Percentiles rank a stretch among this genome's conserved stretches.
These are phyloP conservation scores for Dufourea novaeangliae DNA, from an alignment of 1,140 invertebrate genomes.

Conservation along the genomic window DNA sequence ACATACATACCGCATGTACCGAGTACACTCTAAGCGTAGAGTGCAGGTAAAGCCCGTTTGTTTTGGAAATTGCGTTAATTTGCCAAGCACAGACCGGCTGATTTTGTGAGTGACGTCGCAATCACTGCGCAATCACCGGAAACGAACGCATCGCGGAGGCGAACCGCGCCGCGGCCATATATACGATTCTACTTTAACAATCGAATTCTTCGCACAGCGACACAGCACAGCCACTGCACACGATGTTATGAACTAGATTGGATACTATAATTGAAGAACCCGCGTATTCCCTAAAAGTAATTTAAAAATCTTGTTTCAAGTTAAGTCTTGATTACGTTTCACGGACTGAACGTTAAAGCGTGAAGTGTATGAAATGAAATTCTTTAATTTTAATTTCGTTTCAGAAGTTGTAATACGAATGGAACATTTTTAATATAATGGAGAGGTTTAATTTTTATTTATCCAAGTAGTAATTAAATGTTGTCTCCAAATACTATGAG, in stretches of 20 bases:
- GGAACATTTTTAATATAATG: too few relatives aligned
- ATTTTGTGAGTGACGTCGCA: constrained; percentile 78
- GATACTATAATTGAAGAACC: not conserved
- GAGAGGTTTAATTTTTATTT: too few relatives aligned
- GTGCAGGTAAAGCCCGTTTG: constrained; percentile 70
- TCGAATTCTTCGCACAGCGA: constrained; percentile 40
- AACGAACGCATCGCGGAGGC: constrained; percentile 68
- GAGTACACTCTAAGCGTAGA: constrained; percentile 45
- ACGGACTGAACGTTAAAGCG: too few relatives aligned
- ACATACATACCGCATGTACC: constrained; percentile 46
- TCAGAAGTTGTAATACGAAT: too few relatives aligned
- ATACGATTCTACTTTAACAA: constrained; percentile 53
- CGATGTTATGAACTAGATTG: not conserved
- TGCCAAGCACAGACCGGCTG: constrained; percentile 71
- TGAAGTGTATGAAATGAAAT: too few relatives aligned
- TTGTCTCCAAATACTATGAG: too few relatives aligned
- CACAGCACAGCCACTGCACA: not conserved
- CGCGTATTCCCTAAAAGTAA: not conserved
- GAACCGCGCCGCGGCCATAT: constrained; percentile 46
- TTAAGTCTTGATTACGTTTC: too few relatives aligned
- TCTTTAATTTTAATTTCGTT: too few relatives aligned
- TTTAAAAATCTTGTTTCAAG: too few relatives aligned
- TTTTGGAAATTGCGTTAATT: constrained; percentile 80
- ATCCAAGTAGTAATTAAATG: too few relatives aligned
- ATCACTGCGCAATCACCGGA: constrained; percentile 76